Conservation (phyloP, 2,113 vertebrate genomes). For the Andinoacara biseriatus region DNA sequence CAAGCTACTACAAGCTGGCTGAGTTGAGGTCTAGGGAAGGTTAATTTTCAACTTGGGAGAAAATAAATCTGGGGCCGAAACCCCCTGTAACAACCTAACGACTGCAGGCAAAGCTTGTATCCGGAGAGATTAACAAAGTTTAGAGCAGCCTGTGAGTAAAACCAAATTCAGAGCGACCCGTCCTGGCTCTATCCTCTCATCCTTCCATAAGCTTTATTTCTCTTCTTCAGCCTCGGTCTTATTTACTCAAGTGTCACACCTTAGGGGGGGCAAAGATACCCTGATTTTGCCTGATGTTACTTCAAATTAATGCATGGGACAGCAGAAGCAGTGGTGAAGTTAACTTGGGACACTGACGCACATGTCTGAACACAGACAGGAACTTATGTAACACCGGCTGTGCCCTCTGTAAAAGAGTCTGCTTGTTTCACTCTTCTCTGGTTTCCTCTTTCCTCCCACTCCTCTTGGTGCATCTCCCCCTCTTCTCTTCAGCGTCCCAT, state of each 20-base stretch:
- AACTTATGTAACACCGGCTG: constrained; percentile 46
- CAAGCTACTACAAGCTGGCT: constrained; percentile 45
- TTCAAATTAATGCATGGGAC: not conserved
- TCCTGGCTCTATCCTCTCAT: not conserved
- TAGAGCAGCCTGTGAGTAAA: not conserved
- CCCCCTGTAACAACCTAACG: constrained; percentile 11
- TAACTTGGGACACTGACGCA: constrained; percentile 29
- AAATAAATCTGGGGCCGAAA: constrained; percentile 31
- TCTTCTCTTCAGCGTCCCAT: constrained; percentile 18
- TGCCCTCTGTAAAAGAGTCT: not conserved
- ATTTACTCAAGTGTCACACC: not conserved
- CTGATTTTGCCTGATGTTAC: not conserved
- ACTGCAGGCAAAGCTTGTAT: not conserved
- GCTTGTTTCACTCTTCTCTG: constrained; percentile 24
- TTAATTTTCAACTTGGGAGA: constrained; percentile 61
- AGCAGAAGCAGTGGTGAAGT: constrained; percentile 39
- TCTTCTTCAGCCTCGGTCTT: not conserved
- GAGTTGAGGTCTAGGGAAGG: constrained; percentile 49
- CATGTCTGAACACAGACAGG: constrained; percentile 50
- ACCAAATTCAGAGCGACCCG: constrained; percentile 3
- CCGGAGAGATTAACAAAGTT: not conserved
- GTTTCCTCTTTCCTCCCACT: constrained; percentile 3
- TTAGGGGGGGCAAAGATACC: not conserved
- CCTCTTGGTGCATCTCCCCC: constrained; percentile 1
- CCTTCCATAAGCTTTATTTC: constrained; percentile 8